Base-by-base conservation (phyloP, 2,797 vertebrate species). In the Sebastes miniatus region DNA sequence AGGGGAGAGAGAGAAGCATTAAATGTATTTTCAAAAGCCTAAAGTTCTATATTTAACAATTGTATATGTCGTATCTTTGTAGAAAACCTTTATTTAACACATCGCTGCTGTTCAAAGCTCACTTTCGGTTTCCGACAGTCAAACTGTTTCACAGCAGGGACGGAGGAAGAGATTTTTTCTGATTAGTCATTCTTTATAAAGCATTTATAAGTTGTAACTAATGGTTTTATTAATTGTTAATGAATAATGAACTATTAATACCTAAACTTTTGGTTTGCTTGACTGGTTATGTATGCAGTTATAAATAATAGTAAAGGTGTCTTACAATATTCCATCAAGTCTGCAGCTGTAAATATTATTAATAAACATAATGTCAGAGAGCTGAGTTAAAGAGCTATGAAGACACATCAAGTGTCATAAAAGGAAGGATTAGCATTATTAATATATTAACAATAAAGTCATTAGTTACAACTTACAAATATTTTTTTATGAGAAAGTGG, bases 31-130 rank as follows among this genome's bases (percentile, higher is more conserved):
- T 97, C 95, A 97, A 96, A 97, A 95, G 93, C 96, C 94, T 96
- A 96, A 97, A 97, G 96, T 96, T 97, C 97, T 97, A 97, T 97
- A 97, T 97, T 97, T 96, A 97, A 97, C 96, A 96, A 94, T 97
- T 97, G 97, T 96, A 96, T 96, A 97, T 97, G 96, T 96, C 96
- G 95, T 97, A 96, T 96, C 96, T 97, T 97, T 97, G 96, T 97
- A 97, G 96, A 96, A 95, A 97, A 95, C 89, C 90, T 96, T 70
- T 97, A 96, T 97, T 97, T 97, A 96, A 96, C 95, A 95, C 54
- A 27, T 12, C 0, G 20, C 59, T 61, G 70, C 62, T 69, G 73
- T 56, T 70, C 56, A 68, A 50, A 66, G 57, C 47, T 62, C n/a
- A 6, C 56, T 7, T n/a, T 52, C 0, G 1, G 22, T 69, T 73